Base-by-base conservation (phyloP, 2,113 vertebrate genomes). In the Actenoides lindsayi region DNA sequence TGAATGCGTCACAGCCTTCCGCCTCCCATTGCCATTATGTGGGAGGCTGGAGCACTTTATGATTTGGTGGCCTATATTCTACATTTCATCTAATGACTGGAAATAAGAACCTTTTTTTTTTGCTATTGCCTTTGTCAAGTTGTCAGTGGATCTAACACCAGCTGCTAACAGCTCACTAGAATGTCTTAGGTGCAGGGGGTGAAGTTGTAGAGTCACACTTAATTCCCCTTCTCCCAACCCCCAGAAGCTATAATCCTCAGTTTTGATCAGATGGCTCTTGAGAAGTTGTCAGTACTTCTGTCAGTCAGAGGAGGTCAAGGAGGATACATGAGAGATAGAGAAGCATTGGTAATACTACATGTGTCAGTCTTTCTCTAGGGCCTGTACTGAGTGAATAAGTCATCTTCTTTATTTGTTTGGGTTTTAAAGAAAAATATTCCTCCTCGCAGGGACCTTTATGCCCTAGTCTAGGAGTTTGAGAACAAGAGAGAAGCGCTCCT, bases 351-450 rank as follows among this genome's bases (percentile, higher is more conserved):
- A 88, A 69, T 83, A 56, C 15, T 46, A 31, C 53, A 16, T 24
- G 30, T 90, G 65, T 76, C 85, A 71, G 70, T 64, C 62, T 76
- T 76, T 84, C 94, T 96, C 65, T 27, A 74, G 82, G 84, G 90
- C 64, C 64, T 75, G n/a, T 27, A 39, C 17, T 81, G 16, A 87
- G 46, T 37, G 60, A 90, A 68, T 31, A 77, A 65, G 23, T 37
- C 13, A 6, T 50, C 12, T 51, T 24, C 13, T 33, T 54, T 57
- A 23, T 39, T 42, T 16, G 30, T 16, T 41, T 27, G 50, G 42
- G 42, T 42, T 42, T 42, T 16, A 6, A 16, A 42, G 16, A 42
- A 42, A 42, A 42, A 83, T 71, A 87, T 83, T 94, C 62, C 9
- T 89, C 48, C 76, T 86, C 62, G 12, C 44, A 77, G 71, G 54